A percentile compares a stretch with the other conserved stretches of the same genome.
Evolutionary conservation across 1,140 invertebrate species (phyloP).

Genomic region (Lithobius niger): DNA sequence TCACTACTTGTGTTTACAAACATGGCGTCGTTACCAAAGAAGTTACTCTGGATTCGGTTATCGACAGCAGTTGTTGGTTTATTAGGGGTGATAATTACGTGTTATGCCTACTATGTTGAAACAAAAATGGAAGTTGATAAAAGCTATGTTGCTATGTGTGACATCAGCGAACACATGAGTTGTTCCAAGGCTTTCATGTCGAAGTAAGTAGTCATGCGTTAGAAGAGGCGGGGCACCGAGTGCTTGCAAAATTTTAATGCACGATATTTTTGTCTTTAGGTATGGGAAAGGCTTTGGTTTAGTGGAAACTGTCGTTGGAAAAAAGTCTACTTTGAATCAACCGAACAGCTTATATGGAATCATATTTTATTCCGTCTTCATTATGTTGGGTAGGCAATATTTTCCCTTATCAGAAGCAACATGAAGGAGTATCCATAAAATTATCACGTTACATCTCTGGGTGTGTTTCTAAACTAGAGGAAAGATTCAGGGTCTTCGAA

Average conservation of each 20-base stretch:
- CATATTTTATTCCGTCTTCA: constrained; percentile 47
- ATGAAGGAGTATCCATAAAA: too few relatives aligned
- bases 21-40: too few relatives aligned
- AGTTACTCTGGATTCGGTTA: too few relatives aligned
- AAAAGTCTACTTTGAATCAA: constrained; percentile 45
- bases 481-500: too few relatives aligned
- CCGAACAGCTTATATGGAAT: constrained; percentile 61
- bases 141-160: constrained; percentile 61
- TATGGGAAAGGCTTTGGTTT: constrained; percentile 67
- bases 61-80: constrained; percentile 32
- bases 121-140: constrained; percentile 44
- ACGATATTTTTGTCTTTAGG: constrained; percentile 35
- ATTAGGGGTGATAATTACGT: constrained; percentile 51
- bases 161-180: constrained; percentile 60
- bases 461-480: too few relatives aligned
- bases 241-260: too few relatives aligned
- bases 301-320: constrained; percentile 35
- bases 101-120: constrained; percentile 64
- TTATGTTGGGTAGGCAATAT: constrained; percentile 51
- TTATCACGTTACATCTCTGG: too few relatives aligned
- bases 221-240: too few relatives aligned
- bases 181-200: constrained; percentile 66
- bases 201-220: too few relatives aligned
- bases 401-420: too few relatives aligned
- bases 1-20: too few relatives aligned